Base-by-base conservation (phyloP, 2,888 invertebrate species). In the Ganaspis brasiliensis region DNA sequence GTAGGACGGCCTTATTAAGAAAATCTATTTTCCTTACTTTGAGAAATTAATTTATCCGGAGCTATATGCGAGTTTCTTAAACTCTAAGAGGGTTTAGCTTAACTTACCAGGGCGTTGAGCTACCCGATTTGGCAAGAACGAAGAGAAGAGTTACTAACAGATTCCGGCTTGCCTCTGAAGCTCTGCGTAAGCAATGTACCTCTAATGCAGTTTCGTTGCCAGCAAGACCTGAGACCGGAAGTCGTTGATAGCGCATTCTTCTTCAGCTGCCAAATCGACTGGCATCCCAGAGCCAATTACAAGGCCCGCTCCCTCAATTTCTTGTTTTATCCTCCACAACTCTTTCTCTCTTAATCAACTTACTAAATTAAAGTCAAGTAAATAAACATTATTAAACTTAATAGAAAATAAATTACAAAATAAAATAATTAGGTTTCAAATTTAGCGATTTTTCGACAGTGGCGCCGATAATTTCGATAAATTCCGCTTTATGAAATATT, bases 201-300 rank as follows among this genome's bases (percentile, higher is more conserved):
- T 56, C 77, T 84, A 81, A 82, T 78, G 80, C 78, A 74, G 78
- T 78, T 78, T 74, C 76, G 73, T 75, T 81, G 82, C 80, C 81
- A 83, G 79, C 73, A 77, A 37, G 35, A 35, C 12, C 10, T 35
- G 35, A 61, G 35, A 35, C 37, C 70, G 70, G 70, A 70, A 70
- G 70, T 70, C 24, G 19, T 70, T 70, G 31, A 49, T 52, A n/a
- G 49, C 31, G 26, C 31, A 70, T 49, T 70, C 26, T 70, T 70
- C 19, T 70, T 70, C 24, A 70, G n/a, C 8, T 70, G 70, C 70
- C 70, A 70, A 70, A 49, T 49, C 49, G 70, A 70, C 70, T 52
- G 2, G n/a, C 14, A 52, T 49, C 5, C 26, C 9, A 14, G 31
- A 37, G 12, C 61, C 61, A 61, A 61, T 61, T 70, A 49, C 49